These are phyloP conservation scores for Drosophila rubida DNA, from an alignment of 2,888 invertebrate genomes.

Conservation along the genomic window DNA sequence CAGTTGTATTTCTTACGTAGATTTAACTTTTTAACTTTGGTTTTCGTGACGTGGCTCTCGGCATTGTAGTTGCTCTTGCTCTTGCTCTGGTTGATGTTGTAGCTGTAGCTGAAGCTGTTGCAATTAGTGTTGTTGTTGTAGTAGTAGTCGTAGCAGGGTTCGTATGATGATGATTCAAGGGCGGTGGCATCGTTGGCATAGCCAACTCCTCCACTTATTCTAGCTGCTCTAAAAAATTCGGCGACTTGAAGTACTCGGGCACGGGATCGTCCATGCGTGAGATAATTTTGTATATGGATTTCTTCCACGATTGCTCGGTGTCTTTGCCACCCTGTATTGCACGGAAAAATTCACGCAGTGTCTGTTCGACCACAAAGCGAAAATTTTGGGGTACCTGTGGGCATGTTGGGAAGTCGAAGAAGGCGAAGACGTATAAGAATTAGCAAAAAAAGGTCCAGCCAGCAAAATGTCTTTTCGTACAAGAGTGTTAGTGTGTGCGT, in stretches of 20 bases:
- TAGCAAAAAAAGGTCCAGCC: conserved; percentile 46
- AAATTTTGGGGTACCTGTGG: conserved; percentile 97
- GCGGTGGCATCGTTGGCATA: conserved; percentile 63
- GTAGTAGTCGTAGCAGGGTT: conserved; percentile 55
- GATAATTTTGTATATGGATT: conserved; percentile 99
- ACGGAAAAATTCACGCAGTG: conserved; percentile 99
- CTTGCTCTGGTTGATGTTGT: conserved; percentile 36
- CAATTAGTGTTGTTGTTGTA: conserved; percentile 36
- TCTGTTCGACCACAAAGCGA: conserved; percentile 98
- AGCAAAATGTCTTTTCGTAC: conserved; percentile 33
- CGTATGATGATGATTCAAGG: conserved; percentile 55
- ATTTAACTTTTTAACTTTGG: conserved; percentile 73
- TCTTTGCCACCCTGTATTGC: conserved; percentile 98
- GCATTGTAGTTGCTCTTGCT: conserved; percentile 43
- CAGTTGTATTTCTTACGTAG: conserved; percentile 74
- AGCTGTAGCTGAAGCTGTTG: conserved; percentile 26
- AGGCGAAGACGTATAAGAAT: conserved; percentile 31
- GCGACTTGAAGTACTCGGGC: conserved; percentile 99
- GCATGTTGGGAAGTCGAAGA: conserved; percentile 24
- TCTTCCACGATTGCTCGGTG: conserved; percentile 99
- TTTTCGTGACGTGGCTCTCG: conserved; percentile 67
- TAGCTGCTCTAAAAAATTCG: conserved; percentile 99
- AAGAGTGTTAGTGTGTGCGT: conserved; percentile 42
- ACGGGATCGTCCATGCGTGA: conserved; percentile 99
- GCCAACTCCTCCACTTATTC: conserved; percentile 87